Evolutionary conservation across 2,113 vertebrate genomes (phyloP).

Genomic region (Pholis gunnellus): DNA sequence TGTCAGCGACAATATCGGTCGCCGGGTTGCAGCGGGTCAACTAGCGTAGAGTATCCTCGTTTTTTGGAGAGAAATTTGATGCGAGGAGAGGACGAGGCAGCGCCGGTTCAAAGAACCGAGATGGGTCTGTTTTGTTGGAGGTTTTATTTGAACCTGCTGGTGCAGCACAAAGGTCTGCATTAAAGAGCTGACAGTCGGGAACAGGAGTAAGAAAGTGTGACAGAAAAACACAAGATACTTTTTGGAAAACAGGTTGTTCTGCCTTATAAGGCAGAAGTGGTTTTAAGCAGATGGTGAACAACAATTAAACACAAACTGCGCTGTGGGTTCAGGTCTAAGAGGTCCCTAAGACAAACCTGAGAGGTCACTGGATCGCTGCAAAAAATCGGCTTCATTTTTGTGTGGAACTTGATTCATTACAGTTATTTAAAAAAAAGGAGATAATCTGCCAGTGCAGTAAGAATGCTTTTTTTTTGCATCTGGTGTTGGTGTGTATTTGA

Average conservation of each 20-base stretch:
- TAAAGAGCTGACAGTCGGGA: neutral
- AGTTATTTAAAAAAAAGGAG: neutral
- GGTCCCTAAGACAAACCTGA: no score
- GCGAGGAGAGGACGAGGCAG: neutral
- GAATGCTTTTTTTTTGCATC: neutral
- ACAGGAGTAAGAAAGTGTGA: neutral
- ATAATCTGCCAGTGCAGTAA: no score
- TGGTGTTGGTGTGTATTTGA: neutral
- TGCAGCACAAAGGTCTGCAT: neutral
- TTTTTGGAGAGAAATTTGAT: slow-evolving; percentile 9
- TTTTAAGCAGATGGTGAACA: neutral
- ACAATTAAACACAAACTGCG: neutral
- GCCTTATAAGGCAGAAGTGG: neutral
- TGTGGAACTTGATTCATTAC: neutral
- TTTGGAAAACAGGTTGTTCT: neutral
- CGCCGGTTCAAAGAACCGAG: neutral
- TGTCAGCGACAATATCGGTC: slow-evolving; percentile 6
- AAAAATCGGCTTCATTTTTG: neutral
- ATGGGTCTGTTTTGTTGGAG: neutral
- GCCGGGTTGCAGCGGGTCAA: slow-evolving; percentile 25
- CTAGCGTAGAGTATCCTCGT: neutral
- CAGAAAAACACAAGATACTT: neutral
- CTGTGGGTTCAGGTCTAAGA: neutral
- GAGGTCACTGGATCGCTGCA: no score
- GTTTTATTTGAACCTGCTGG: slow-evolving; percentile 1